Evolutionary conservation across 2,797 vertebrate species (phyloP), one percentile per base, ranked within the genome.

Genomic region (Anguilla pacifica): DNA sequence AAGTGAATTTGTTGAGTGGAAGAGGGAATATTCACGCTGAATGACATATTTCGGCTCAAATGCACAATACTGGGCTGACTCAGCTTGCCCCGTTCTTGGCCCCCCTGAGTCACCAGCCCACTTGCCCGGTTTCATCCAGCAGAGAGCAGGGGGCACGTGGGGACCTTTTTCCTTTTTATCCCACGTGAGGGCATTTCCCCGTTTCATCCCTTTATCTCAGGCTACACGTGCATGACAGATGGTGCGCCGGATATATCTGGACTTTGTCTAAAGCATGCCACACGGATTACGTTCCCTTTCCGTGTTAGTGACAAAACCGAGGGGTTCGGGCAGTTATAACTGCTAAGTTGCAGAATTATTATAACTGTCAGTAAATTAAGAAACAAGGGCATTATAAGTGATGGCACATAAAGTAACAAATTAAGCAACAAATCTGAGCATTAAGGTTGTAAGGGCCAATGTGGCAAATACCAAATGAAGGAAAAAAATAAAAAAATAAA

Each of bases 181-280:
- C 90, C 90, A 90, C 43, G 55, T 89, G 90, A 92, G 82, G 49
- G 82, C 82, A 55, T 88, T 91, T 89, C 91, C 88, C 90, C 86
- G 88, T 19, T 3, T 28, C 64, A 85, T 0, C 0, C 90, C 89
- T 87, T 88, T 90, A 89, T 55, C 84, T 87, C 87, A 49, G 25
- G 25, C 88, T 88, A 87, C 93, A 94, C 86, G 87, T 94, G 93
- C 89, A 35, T 89, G 90, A 87, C 93, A 95, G 93, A 94, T 94
- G 94, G 93, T 91, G 91, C 89, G 84, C 86, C 89, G 90, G 64
- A 86, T 89, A 91, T 94, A 93, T 94, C 94, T 94, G 87, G 31
- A 79, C 91, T 83, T 89, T 91, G 91, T 89, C 87, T 89, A 10
- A 35, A 57, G 51, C 49, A 49, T 2, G n/a, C 11, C 13, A 57